Evolutionary conservation across 2,797 vertebrate species (phyloP), one percentile per base, ranked within the genome.

Genomic region (Halcyon leucocephala): DNA sequence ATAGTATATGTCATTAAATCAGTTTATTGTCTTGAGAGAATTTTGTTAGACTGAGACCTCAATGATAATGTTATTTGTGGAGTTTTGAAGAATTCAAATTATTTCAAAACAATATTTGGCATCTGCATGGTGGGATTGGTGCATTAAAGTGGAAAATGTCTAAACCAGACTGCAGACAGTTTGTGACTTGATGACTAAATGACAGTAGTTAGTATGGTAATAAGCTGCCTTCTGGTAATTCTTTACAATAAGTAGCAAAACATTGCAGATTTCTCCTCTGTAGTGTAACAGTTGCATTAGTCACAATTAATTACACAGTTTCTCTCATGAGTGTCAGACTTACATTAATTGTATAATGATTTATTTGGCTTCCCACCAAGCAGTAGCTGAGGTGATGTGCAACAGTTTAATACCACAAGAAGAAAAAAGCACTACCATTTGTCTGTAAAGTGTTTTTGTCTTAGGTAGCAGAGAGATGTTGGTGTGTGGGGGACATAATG

Each of bases 171-270:
- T 78, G 72, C 58, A 92, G 74, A 71, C 67, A 74, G 24, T 86
- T 86, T 92, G 82, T 78, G 82, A 86, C 82, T 83, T 94, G 87
- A 89, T 55, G 67, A 54, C 44, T 87, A 83, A 92, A 93, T 71
- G 82, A 72, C 79, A 84, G 82, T 54, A 90, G 90, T 87, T 96
- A 87, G 18, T 21, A 74, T 44, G 89, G 76, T 92, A 92, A 92
- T 95, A 77, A 83, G 33, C 37, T 93, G 41, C 54, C 84, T 83
- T 91, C 86, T 91, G 65, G 69, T 82, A 89, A 93, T 91, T 89
- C 89, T 89, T 95, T 93, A 85, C 79, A 58, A 26, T 80, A 77
- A 82, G 57, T 66, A 55, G 90, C 64, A 94, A 96, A 92, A 91
- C 76, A 76, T 62, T 72, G 26, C 54, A 89, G 86, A 88, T 96